These are phyloP conservation scores for Pseudoips prasinana DNA, from an alignment of 2,888 invertebrate species.

Conservation along the genomic window DNA sequence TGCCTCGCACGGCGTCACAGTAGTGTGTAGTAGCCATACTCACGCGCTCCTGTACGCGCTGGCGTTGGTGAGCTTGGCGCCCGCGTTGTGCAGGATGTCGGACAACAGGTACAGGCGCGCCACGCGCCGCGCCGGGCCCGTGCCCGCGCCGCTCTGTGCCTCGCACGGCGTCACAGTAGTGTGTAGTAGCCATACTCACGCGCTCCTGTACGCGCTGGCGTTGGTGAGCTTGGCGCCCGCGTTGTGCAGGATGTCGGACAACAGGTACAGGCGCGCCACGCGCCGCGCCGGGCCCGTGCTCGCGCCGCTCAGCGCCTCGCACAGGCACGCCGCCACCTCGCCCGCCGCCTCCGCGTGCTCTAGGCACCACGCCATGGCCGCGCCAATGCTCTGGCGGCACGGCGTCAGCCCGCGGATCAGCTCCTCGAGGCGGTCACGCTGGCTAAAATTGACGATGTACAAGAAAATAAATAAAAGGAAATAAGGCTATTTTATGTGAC, in stretches of 20 bases:
- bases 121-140: slow-evolving; percentile 93
- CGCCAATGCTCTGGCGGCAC: slow-evolving; percentile 91
- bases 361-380: slow-evolving; percentile 99
- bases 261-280: slow-evolving; percentile 95
- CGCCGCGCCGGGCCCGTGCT: slow-evolving; percentile 92
- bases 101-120: slow-evolving; percentile 97
- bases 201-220: slow-evolving; percentile 95
- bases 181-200: slow-evolving; percentile 78
- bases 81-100: slow-evolving; percentile 98
- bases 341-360: slow-evolving; percentile 99
- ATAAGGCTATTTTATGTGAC: too few species aligned
- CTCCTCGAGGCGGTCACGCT: slow-evolving; percentile 96
- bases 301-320: slow-evolving; percentile 90
- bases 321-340: slow-evolving; percentile 95
- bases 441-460: slow-evolving; percentile 77
- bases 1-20: slow-evolving; percentile 85
- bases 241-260: slow-evolving; percentile 98
- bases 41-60: slow-evolving; percentile 94
- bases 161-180: slow-evolving; percentile 81
- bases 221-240: slow-evolving; percentile 98
- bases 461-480: too few species aligned
- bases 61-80: slow-evolving; percentile 97
- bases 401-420: slow-evolving; percentile 92
- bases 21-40: slow-evolving; percentile 45
- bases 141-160: slow-evolving; percentile 88